These are phyloP conservation scores for Chamaea fasciata DNA, from an alignment of 2,113 vertebrate species.

Conservation along the genomic window DNA sequence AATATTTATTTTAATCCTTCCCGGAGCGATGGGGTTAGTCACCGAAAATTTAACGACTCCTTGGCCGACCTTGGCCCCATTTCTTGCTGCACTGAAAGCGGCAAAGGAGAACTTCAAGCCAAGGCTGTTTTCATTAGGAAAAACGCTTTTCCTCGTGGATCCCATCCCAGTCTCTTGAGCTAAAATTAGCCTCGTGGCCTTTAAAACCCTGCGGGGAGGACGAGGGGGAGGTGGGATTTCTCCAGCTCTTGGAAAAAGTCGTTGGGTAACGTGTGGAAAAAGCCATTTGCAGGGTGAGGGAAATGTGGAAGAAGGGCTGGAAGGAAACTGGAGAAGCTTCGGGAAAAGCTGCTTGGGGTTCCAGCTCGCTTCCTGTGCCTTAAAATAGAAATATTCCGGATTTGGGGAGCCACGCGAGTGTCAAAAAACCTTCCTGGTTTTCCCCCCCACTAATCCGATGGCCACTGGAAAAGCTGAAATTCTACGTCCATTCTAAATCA, in stretches of 20 bases:
- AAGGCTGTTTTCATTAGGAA: background rate
- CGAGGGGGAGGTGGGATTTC: background rate
- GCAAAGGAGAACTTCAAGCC: background rate
- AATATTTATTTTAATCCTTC: background rate
- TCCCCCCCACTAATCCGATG: fast-evolving
- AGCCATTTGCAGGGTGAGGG: background rate
- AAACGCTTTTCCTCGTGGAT: background rate
- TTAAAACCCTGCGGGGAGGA: no score
- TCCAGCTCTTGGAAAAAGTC: background rate
- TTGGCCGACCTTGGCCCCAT: background rate
- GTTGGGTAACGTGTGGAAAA: background rate
- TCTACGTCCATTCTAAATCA: no score
- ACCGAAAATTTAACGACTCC: background rate
- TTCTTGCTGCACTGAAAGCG: background rate
- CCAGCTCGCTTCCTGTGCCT: background rate
- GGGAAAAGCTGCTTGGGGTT: background rate
- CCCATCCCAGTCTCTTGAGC: background rate
- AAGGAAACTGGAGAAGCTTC: background rate
- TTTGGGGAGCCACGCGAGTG: background rate
- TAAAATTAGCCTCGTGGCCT: background rate
- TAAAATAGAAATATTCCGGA: background rate
- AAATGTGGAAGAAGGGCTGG: background rate
- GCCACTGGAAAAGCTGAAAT: background rate
- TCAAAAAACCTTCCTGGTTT: background rate
- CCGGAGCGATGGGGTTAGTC: background rate